These are phyloP conservation scores for Umimayanthus chanpuru DNA, from an alignment of 92 coral and sea anemone genomes.

Conservation along the genomic window DNA sequence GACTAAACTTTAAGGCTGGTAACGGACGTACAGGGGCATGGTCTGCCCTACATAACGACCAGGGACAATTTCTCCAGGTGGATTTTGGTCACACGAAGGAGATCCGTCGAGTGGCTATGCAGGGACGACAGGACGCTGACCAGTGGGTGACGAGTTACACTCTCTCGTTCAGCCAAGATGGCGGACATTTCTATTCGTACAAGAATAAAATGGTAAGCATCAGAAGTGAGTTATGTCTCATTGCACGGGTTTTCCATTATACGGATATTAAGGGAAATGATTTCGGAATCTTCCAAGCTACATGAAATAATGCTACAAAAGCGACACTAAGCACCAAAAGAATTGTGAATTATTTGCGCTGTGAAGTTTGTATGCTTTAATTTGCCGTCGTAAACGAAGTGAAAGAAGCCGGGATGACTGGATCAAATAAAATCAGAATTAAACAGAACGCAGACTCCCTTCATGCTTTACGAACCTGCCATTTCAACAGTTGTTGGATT, in stretches of 20 bases:
- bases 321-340: too few species aligned
- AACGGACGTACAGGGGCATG: slow-evolving; percentile 30
- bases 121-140: slow-evolving; percentile 25
- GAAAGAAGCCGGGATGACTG: too few species aligned
- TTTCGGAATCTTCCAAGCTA: too few species aligned
- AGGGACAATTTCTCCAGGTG: slow-evolving; percentile 26
- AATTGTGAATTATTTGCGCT: too few species aligned
- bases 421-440: too few species aligned
- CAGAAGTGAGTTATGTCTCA: neutral
- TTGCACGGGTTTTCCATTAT: neutral
- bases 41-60: neutral
- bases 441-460: too few species aligned
- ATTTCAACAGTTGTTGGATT: too few species aligned
- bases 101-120: slow-evolving; percentile 11
- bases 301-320: too few species aligned
- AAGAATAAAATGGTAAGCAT: neutral
- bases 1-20: slow-evolving; percentile 3
- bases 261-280: too few species aligned
- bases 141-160: slow-evolving; percentile 26
- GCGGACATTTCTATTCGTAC: neutral
- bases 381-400: too few species aligned
- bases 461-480: too few species aligned
- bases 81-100: neutral
- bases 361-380: too few species aligned
- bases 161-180: slow-evolving; percentile 25